These are phyloP conservation scores for Pitangus sulphuratus DNA, from an alignment of 2,797 vertebrate genomes.

Conservation along the genomic window DNA sequence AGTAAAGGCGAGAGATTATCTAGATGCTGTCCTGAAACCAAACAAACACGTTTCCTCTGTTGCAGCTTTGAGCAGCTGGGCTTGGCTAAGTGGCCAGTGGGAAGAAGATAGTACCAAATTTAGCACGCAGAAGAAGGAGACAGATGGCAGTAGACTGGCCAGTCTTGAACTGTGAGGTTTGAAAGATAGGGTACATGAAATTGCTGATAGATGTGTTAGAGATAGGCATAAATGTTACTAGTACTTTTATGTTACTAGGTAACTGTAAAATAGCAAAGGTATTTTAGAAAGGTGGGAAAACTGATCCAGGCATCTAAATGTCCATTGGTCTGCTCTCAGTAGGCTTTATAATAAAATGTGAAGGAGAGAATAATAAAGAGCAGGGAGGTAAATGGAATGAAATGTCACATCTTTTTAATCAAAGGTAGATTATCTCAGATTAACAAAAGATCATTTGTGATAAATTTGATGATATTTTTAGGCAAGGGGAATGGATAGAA, in stretches of 20 bases:
- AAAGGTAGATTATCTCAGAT: constrained; percentile 41
- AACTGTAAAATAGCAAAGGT: not conserved
- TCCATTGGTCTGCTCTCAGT: not conserved
- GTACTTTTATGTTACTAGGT: not conserved
- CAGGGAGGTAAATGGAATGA: constrained; percentile 3
- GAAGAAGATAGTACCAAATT: not conserved
- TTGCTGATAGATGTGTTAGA: not conserved
- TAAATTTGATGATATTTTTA: constrained; percentile 58
- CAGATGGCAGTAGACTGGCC: not conserved
- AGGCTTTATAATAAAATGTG: not conserved
- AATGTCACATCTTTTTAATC: constrained; percentile 51
- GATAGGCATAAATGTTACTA: not conserved
- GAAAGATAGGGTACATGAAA: not conserved
- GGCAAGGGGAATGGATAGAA: not conserved
- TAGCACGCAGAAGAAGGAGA: not conserved
- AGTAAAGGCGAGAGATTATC: not conserved
- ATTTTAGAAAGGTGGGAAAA: not conserved
- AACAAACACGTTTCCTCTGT: not conserved
- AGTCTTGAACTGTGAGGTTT: not conserved
- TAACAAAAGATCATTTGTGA: constrained; percentile 38
- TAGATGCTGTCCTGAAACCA: not conserved
- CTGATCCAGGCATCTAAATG: not conserved
- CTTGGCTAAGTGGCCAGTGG: not conserved
- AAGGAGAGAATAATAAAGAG: not conserved
- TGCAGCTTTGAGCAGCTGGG: not conserved